Percentiles rank a stretch among this genome's conserved stretches.
Conservation (phyloP, 2,797 vertebrate species). For the Coracias cyanogaster region DNA sequence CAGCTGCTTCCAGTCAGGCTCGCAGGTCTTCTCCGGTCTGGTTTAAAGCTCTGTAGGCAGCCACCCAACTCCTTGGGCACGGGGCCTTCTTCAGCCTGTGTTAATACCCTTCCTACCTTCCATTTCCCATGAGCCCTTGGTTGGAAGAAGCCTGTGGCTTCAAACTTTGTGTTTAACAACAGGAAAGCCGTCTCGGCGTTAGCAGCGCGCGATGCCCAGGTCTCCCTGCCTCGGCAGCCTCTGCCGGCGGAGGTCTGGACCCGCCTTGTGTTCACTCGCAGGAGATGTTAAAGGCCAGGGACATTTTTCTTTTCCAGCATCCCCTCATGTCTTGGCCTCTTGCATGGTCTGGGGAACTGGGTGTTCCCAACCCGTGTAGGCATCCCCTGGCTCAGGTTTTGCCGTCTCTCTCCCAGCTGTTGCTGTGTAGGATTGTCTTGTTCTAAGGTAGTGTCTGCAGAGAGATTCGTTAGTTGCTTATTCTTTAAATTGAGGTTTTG, state of each 20-base stretch:
- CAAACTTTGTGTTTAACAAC: not conserved
- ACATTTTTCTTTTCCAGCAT: not conserved
- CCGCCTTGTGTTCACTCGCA: not conserved
- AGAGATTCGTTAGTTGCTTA: not conserved
- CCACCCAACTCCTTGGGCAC: not conserved
- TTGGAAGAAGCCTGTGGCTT: not conserved
- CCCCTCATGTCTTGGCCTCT: not conserved
- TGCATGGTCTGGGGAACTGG: not conserved
- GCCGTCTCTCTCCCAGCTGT: not conserved
- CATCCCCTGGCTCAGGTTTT: not conserved
- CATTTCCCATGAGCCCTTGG: not conserved
- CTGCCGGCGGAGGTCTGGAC: not conserved
- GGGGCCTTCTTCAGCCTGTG: not conserved
- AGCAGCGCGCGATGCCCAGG: rapidly evolving
- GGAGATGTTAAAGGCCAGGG: not conserved
- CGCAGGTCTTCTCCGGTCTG: not conserved
- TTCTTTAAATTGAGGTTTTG: not conserved
- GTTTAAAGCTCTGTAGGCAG: not conserved
- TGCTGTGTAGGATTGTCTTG: not conserved
- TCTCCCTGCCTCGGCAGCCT: not conserved
- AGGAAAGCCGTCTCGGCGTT: not conserved
- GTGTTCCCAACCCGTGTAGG: not conserved
- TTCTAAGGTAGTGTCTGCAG: not conserved
- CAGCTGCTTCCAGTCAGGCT: not conserved
- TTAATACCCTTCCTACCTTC: not conserved